Evolutionary conservation across 2,888 invertebrate species (phyloP).

Genomic region (Cheilosia scutellata): DNA sequence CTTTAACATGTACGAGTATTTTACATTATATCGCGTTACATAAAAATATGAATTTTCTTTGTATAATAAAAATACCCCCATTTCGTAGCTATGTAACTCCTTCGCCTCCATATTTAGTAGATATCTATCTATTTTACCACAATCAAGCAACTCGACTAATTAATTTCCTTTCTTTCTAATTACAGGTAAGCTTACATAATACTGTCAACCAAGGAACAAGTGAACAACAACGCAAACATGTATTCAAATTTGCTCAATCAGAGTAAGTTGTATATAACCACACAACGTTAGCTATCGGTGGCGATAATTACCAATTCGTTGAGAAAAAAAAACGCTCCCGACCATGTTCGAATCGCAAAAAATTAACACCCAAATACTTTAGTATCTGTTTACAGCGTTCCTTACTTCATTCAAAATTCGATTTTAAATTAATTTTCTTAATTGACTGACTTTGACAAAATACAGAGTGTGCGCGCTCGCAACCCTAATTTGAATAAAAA

Average conservation of each 20-base stretch:
- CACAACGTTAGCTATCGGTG: slow-evolving; percentile 5
- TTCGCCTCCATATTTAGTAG: not conserved
- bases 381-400: slow-evolving; percentile 46
- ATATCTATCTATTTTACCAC: not conserved
- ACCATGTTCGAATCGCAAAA: slow-evolving; percentile 38
- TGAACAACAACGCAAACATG: slow-evolving; percentile 48
- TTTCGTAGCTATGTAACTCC: slow-evolving; percentile 28
- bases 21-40: no score
- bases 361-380: slow-evolving; percentile 66
- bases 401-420: slow-evolving; percentile 62
- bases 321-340: slow-evolving; percentile 25
- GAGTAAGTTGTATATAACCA: slow-evolving; percentile 44
- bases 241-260: not conserved
- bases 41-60: no score
- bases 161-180: slow-evolving; percentile 56
- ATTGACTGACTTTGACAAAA: slow-evolving; percentile 65
- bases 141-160: slow-evolving; percentile 32
- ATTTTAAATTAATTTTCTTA: slow-evolving; percentile 74
- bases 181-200: slow-evolving; percentile 67
- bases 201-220: slow-evolving; percentile 56
- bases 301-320: slow-evolving; percentile 64
- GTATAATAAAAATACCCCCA: not conserved
- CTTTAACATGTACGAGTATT: no score
- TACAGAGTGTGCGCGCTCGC: slow-evolving; percentile 19
- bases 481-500: slow-evolving; percentile 67